Evolutionary conservation across 2,113 vertebrate species (phyloP), one percentile per base, ranked within the genome.

Genomic region (Sceloporus tristichus): DNA sequence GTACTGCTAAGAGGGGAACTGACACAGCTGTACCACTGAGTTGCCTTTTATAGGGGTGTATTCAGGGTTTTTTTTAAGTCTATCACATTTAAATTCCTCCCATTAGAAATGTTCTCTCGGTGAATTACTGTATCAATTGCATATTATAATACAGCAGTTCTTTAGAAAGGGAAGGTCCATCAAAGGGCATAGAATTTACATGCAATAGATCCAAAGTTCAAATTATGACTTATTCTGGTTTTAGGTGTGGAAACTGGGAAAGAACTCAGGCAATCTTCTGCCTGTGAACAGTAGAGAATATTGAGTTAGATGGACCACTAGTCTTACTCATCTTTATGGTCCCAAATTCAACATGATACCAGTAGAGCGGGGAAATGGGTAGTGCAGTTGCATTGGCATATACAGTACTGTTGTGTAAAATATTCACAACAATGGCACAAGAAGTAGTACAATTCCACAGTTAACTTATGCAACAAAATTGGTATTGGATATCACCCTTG

Each of bases 1-100:
- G 34, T 87, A n/a, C 79, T 86, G 85, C 0, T 9, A 54, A 48
- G 54, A 85, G 87, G 86, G 88, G 83, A 84, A 68, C 40, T 75
- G 56, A 85, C 27, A 66, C 76, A 90, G 79, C 54, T 85, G 0
- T 0, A 10, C 62, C 4, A 21, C 42, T 71, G 73, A 68, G 86
- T 29, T 23, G 66, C 79, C 77, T 21, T 25, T 70, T 0, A 53
- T 76, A 13, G 7, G 42, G 19, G 21, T 25, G 5, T 0, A 2
- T 83, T 81, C 85, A n/a, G 77, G 23, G 53, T 23, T 21, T 76
- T 76, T 42, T 16, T 82, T 82, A 40, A 27, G 1, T 6, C 5
- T 6, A 48, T 48, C 13, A 18, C 5, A 66, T 29, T 8, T 27
- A 62, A 19, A 25, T 66, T 13, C 48, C 65, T 71, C 27, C 66